These are phyloP conservation scores for Xanthia icteritia DNA, from an alignment of 2,888 invertebrate species.

Conservation along the genomic window DNA sequence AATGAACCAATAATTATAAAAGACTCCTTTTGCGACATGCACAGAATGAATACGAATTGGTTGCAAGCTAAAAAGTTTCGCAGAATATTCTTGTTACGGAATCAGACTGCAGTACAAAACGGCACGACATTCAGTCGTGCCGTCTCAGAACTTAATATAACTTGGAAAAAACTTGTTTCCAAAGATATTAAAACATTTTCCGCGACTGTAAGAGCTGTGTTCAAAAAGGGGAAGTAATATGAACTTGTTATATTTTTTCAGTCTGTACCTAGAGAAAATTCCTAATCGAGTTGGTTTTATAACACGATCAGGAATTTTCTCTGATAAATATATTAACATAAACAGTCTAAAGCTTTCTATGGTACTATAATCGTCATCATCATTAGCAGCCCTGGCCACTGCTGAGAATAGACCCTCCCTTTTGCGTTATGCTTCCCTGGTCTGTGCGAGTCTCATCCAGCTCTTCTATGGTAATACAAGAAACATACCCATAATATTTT, in stretches of 20 bases:
- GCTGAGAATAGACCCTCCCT: no score
- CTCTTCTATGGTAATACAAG: no score
- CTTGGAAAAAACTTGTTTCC: conserved; percentile 47
- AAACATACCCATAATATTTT: no score
- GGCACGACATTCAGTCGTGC: not conserved
- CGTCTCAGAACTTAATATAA: conserved; percentile 46
- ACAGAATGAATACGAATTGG: not conserved
- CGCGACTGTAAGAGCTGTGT: conserved; percentile 5
- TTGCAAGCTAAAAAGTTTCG: not conserved
- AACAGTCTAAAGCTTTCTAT: not conserved
- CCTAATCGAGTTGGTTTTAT: no score
- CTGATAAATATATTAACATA: not conserved
- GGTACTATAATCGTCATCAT: no score
- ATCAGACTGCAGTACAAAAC: conserved; percentile 2
- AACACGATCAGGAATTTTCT: not conserved
- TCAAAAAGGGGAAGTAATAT: conserved; percentile 7
- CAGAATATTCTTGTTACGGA: not conserved
- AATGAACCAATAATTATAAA: not conserved
- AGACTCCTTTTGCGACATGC: not conserved
- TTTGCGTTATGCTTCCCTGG: no score
- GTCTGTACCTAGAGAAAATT: not conserved
- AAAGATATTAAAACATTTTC: conserved; percentile 41
- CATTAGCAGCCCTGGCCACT: no score
- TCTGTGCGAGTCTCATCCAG: no score
- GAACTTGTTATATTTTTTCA: conserved; percentile 3